A percentile compares a stretch with the other conserved stretches of the same genome.
Evolutionary conservation across 2,888 invertebrate genomes (phyloP).

Genomic region (Imbricaverruca yamaguchii): DNA sequence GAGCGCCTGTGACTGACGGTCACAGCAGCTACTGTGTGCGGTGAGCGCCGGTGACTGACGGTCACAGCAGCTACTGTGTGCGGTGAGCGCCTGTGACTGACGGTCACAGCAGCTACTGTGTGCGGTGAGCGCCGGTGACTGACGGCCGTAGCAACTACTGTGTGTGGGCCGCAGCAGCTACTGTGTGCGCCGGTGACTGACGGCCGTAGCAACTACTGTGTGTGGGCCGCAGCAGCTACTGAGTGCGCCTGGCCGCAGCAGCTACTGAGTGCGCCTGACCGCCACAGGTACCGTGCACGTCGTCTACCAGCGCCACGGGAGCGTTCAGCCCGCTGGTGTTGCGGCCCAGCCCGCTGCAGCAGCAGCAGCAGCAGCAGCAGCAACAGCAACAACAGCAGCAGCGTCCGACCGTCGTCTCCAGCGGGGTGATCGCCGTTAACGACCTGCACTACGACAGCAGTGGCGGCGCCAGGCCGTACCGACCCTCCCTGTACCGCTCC

Average conservation of each 20-base stretch:
- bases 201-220: no score
- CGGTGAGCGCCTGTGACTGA: no score
- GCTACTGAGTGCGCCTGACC: not conserved
- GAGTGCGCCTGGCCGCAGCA: not conserved
- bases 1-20: no score
- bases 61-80: no score
- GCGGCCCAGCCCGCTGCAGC: not conserved
- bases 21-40: no score
- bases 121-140: no score
- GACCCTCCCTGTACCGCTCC: not conserved
- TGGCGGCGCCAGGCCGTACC: not conserved
- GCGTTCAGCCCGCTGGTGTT: not conserved
- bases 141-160: no score
- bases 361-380: not conserved
- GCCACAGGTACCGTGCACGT: conserved; percentile 6
- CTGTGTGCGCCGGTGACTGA: no score
- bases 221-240: no score
- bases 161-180: no score
- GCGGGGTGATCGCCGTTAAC: not conserved
- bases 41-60: no score
- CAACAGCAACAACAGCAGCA: not conserved
- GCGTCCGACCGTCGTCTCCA: not conserved
- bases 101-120: no score
- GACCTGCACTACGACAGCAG: not conserved
- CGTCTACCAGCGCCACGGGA: not conserved